Evolutionary conservation across 2,888 invertebrate genomes (phyloP), one percentile per base, ranked within the genome.

Genomic region (Sinotaia quadrata): DNA sequence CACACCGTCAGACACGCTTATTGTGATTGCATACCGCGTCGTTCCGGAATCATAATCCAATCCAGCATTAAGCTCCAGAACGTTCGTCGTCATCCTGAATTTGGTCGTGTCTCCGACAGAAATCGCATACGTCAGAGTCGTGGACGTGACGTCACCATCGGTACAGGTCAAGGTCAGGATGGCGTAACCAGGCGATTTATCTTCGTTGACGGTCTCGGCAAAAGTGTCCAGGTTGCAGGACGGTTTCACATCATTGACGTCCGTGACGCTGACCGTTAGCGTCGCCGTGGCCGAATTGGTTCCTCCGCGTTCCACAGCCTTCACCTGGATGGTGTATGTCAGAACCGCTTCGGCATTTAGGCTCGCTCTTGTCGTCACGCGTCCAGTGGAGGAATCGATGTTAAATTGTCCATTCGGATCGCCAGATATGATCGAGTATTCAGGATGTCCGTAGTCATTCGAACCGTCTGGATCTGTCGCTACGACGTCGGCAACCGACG

Each of bases 241-340:
- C 8, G 82, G 82, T n/a, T 29, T 33, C 18, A 59, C 52, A 59
- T 74, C 74, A 65, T 74, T 74, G 24, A 68, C 41, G 49, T 74
- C 74, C 8, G 44, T 49, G 1, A 74, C 51, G 2, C 34, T 59
- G 29, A 74, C 68, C 18, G 70, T 73, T 2, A 71, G 68, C 8
- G 75, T 71, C 4, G 68, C 75, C 0, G 75, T 71, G 2, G 75
- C 76, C 10, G 76, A 67, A 54, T 77, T 72, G 15, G 72, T 68
- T 0, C 76, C 78, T 12, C 60, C 69, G 15, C 70, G 71, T 54
- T 81, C 81, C 10, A 67, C 33, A 12, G 73, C 73, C 68, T 68
- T 95, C 0, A 96, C 68, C 21, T 65, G 47, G 15, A 70, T 37
- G 5, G 52, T 57, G 41, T 73, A 75, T 1, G 41, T 33, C 15